phyloP scores from a whole-genome alignment of 2,797 vertebrate species.

The Gallinago stenura region DNA sequence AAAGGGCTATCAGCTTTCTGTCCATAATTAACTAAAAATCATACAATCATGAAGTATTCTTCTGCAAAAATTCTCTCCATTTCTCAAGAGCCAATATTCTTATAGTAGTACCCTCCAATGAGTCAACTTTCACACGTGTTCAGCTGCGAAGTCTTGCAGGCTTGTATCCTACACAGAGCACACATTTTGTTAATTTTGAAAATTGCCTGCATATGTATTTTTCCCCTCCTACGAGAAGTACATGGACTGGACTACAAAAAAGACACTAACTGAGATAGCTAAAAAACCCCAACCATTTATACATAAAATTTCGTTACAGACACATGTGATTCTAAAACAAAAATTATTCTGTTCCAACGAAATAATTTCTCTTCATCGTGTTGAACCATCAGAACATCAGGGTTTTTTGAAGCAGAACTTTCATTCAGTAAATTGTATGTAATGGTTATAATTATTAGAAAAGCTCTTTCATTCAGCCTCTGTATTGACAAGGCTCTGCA shows the following conservation, averaged over 20 bases:
- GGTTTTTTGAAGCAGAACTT: neutral
- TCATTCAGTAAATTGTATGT: neutral
- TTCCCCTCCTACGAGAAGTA: neutral
- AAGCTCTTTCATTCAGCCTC: neutral
- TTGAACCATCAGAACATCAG: neutral
- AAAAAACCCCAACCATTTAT: neutral
- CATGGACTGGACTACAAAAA: neutral
- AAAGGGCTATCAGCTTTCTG: neutral
- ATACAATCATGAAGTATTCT: accelerated
- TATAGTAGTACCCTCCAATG: neutral
- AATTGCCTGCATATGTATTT: neutral
- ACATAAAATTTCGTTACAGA: neutral
- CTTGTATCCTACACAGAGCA: neutral
- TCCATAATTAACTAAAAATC: neutral
- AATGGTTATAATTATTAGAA: neutral
- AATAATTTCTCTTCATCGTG: neutral
- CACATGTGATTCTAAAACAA: neutral
- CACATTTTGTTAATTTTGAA: neutral
- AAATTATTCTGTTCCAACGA: neutral
- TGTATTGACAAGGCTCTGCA: neutral
- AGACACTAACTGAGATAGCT: neutral
- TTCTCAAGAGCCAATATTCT: neutral
- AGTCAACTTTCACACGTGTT: neutral
- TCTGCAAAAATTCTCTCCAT: neutral
- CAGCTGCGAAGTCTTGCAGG: neutral